Evolutionary conservation across 2,888 invertebrate genomes (phyloP).

Genomic region (Cetonia aurata): DNA sequence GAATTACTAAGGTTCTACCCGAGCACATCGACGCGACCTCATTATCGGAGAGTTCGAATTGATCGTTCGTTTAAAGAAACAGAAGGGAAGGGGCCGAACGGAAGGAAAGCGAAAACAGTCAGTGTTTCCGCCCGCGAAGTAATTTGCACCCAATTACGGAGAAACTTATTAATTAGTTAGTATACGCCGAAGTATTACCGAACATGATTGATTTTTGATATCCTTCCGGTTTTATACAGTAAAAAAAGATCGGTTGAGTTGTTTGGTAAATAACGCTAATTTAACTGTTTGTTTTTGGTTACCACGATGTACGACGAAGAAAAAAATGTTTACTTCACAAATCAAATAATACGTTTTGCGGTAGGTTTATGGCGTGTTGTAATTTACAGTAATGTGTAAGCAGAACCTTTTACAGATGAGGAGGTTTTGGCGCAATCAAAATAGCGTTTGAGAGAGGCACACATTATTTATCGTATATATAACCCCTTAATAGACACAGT

Average conservation of each 20-base stretch:
- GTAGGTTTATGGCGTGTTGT: too few relatives aligned
- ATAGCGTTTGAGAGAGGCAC: too few relatives aligned
- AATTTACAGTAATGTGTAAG: neutral
- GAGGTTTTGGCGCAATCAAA: too few relatives aligned
- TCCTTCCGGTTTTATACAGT: neutral
- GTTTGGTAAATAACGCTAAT: slow-evolving; percentile 10
- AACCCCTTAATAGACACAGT: too few relatives aligned
- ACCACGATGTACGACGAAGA: neutral
- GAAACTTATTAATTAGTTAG: slow-evolving; percentile 34
- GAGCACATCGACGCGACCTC: slow-evolving; percentile 14
- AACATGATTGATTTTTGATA: slow-evolving; percentile 23
- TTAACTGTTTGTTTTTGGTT: slow-evolving; percentile 8
- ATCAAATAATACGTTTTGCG: neutral
- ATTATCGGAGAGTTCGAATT: slow-evolving; percentile 23
- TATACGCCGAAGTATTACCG: slow-evolving; percentile 21
- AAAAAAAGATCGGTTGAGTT: neutral
- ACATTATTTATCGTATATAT: too few relatives aligned
- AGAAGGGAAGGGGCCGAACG: slow-evolving; percentile 2
- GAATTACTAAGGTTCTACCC: slow-evolving; percentile 29
- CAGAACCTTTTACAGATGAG: too few relatives aligned
- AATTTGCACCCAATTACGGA: slow-evolving; percentile 30
- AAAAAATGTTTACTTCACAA: neutral
- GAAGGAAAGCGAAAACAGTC: slow-evolving; percentile 27
- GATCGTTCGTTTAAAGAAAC: slow-evolving; percentile 16
- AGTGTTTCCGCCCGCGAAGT: slow-evolving; percentile 24